phyloP scores from a whole-genome alignment of 2,113 vertebrate genomes.

The Erythrocercus mccallii region DNA sequence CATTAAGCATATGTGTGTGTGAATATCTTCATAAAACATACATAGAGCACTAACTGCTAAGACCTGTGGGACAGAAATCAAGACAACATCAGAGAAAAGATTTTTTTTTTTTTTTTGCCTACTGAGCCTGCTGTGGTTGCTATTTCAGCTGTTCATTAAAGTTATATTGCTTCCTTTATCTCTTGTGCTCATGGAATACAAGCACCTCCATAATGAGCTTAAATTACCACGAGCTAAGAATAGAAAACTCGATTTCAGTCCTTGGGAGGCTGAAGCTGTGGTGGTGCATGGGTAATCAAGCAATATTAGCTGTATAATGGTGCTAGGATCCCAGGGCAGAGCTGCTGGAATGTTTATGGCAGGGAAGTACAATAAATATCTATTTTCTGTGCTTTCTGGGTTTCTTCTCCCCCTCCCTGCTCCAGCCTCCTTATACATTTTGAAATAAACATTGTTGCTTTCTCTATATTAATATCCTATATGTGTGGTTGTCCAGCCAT shows the following conservation, averaged over 20 bases:
- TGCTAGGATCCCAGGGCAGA: constrained; percentile 2
- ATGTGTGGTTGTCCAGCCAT: background rate
- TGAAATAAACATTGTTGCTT: background rate
- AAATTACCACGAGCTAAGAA: constrained; percentile 63
- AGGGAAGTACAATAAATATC: background rate
- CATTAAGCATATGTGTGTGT: background rate
- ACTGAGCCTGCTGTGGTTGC: constrained; percentile 25
- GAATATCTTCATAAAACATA: constrained; percentile 58
- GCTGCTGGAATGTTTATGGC: background rate
- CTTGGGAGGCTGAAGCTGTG: constrained; percentile 42
- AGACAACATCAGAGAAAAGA: constrained; percentile 30
- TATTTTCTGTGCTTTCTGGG: background rate
- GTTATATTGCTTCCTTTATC: constrained; percentile 67
- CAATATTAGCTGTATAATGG: constrained; percentile 42
- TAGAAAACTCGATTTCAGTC: constrained; percentile 65
- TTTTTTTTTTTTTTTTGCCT: background rate
- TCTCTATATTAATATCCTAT: background rate
- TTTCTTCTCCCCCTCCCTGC: background rate
- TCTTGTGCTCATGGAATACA: constrained; percentile 57
- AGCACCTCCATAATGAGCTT: constrained; percentile 56
- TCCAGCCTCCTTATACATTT: background rate
- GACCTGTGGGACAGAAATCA: constrained; percentile 36
- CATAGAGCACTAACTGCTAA: background rate
- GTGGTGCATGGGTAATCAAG: constrained; percentile 52
- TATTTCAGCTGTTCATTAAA: constrained; percentile 65